A percentile compares a stretch with the other conserved stretches of the same genome.
Evolutionary conservation across 2,113 vertebrate genomes (phyloP).

Genomic region (Syngnathoides biaculeatus): DNA sequence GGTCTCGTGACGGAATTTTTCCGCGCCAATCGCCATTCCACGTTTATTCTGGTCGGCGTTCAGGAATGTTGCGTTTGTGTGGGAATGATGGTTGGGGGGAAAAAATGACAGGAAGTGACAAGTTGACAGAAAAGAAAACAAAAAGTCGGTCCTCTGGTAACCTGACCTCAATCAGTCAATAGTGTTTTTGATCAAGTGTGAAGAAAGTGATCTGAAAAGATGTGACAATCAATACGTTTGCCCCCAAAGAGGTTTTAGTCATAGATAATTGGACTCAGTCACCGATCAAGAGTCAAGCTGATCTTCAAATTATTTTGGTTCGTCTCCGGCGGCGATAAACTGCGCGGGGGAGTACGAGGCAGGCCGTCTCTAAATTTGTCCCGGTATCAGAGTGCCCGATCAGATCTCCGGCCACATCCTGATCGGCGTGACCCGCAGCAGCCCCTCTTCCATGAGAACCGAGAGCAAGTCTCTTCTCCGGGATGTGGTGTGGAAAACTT

Average conservation of each 20-base stretch:
- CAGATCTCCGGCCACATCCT: slow-evolving; percentile 34
- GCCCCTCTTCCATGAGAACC: slow-evolving; percentile 43
- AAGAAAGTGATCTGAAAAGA: background rate
- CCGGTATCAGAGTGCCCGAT: slow-evolving; percentile 39
- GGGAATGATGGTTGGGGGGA: background rate
- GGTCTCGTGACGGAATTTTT: slow-evolving; percentile 33
- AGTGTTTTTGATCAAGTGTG: background rate
- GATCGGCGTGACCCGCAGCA: slow-evolving; percentile 4
- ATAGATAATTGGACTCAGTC: background rate
- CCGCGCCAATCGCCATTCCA: slow-evolving; percentile 23
- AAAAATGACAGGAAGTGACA: background rate
- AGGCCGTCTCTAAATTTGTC: slow-evolving; percentile 27
- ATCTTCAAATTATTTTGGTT: background rate
- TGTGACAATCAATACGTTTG: background rate
- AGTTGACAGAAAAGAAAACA: no score
- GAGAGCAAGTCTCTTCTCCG: slow-evolving; percentile 8
- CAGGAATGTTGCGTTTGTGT: slow-evolving; percentile 29
- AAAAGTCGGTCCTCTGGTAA: background rate
- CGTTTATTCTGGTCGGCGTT: background rate
- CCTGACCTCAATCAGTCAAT: background rate
- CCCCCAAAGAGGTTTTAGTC: background rate
- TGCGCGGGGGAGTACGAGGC: no score
- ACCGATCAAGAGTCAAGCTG: background rate
- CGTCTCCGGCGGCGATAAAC: background rate
- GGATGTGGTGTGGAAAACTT: slow-evolving; percentile 51